phyloP scores from a whole-genome alignment of 1,140 invertebrate genomes.

The Linepithema humile region DNA sequence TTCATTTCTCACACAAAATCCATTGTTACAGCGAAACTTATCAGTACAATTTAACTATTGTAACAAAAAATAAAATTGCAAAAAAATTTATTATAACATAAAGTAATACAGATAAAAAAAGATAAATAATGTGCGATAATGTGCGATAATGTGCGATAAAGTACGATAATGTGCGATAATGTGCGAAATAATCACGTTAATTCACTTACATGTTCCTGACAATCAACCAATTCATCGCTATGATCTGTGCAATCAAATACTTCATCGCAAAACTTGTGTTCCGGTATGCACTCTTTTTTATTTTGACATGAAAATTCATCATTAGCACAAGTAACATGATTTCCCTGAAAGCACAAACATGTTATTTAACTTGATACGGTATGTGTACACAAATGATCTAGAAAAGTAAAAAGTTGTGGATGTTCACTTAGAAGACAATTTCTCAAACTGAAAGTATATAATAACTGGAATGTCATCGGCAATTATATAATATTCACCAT shows the following conservation, averaged over 20 bases:
- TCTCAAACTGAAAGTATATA: neutral
- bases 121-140: too few species aligned
- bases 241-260: constrained; percentile 89
- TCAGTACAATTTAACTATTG: constrained; percentile 63
- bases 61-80: neutral
- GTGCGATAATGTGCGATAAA: too few species aligned
- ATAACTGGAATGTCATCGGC: neutral
- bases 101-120: neutral
- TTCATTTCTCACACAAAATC: constrained; percentile 86
- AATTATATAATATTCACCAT: constrained; percentile 29
- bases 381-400: neutral
- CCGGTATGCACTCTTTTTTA: constrained; percentile 90
- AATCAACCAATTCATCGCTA: constrained; percentile 89
- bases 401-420: neutral
- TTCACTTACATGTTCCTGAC: constrained; percentile 61
- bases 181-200: neutral
- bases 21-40: constrained; percentile 86
- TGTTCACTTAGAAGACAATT: neutral
- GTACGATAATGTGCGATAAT: neutral
- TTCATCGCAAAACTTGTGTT: constrained; percentile 91
- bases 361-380: neutral
- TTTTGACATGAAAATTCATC: constrained; percentile 84
- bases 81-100: neutral
- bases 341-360: neutral
- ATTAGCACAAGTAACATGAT: constrained; percentile 5